Evolutionary conservation across 2,888 invertebrate species (phyloP), one percentile per base, ranked within the genome.

Genomic region (Crocallis elinguaria): DNA sequence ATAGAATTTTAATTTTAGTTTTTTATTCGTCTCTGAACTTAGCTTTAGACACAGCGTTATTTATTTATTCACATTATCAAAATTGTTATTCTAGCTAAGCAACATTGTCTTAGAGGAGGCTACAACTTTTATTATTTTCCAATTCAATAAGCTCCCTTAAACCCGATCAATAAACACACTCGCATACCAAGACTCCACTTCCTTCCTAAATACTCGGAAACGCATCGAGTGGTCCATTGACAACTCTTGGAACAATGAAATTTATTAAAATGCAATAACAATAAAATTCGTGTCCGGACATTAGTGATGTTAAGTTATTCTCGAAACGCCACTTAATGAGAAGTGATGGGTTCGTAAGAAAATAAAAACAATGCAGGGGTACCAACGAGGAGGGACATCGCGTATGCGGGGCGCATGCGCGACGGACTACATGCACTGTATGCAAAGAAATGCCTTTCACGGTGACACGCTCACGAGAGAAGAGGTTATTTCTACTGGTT

Each of bases 241-340:
- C 73, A 73, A 79, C 62, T 61, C 61, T 67, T 69, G 62, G 64
- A 86, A 88, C 89, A 90, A 88, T 88, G 88, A 88, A 79, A 83
- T 86, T 84, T 85, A 89, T 91, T 91, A 89, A 88, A 90, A 91
- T 87, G 90, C 88, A 85, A 89, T 91, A 91, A 89, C 88, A 89
- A 91, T 90, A 90, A 89, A 90, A 89, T 85, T 87, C 84, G 82
- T 90, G 89, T 87, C 88, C 89, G 88, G 87, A 89, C 89, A 89
- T 90, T 90, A 88, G 77, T 60, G 75, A 91, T 89, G 89, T 79
- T 86, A 91, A 91, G 75, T 88, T 91, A 91, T 91, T 91, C 91
- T 89, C 78, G 82, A 86, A 89, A 89, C 90, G 88, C 85, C 84
- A 86, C 81, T 91, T 91, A 91, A 91, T 91, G 90, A 91, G 91